Evolutionary conservation across 2,888 invertebrate species (phyloP).

Genomic region (Thalpophila matura): DNA sequence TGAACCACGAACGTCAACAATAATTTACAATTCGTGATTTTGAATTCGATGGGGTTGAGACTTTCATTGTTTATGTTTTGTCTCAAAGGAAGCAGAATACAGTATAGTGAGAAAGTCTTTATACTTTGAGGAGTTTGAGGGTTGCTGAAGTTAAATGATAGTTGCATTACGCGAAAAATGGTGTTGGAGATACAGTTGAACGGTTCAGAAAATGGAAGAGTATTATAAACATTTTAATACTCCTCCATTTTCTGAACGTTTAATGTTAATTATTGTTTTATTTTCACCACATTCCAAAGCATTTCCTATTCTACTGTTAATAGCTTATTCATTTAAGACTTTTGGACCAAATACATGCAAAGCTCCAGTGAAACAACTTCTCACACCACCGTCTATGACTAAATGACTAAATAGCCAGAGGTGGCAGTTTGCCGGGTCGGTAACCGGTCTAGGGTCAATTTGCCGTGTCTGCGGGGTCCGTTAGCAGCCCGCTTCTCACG

Average conservation of each 20-base stretch:
- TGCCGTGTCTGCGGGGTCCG: conserved; percentile 62
- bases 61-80: too few relatives aligned
- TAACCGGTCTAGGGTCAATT: conserved; percentile 67
- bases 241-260: too few relatives aligned
- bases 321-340: background rate
- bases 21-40: too few relatives aligned
- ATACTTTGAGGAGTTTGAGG: too few relatives aligned
- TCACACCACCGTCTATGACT: conserved; percentile 15
- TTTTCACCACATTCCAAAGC: background rate
- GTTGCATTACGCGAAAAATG: background rate
- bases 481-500: conserved; percentile 71
- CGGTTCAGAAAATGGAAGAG: background rate
- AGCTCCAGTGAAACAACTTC: conserved; percentile 1
- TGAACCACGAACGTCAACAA: too few relatives aligned
- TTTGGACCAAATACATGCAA: conserved; percentile 2
- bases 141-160: too few relatives aligned
- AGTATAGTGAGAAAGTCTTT: too few relatives aligned
- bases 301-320: background rate
- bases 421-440: conserved; percentile 54
- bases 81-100: too few relatives aligned
- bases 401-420: conserved; percentile 40
- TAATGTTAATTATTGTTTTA: too few relatives aligned
- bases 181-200: background rate
- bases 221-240: too few relatives aligned
- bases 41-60: too few relatives aligned